These are phyloP conservation scores for Unio pictorum DNA, from an alignment of 2,888 invertebrate genomes.

Conservation along the genomic window DNA sequence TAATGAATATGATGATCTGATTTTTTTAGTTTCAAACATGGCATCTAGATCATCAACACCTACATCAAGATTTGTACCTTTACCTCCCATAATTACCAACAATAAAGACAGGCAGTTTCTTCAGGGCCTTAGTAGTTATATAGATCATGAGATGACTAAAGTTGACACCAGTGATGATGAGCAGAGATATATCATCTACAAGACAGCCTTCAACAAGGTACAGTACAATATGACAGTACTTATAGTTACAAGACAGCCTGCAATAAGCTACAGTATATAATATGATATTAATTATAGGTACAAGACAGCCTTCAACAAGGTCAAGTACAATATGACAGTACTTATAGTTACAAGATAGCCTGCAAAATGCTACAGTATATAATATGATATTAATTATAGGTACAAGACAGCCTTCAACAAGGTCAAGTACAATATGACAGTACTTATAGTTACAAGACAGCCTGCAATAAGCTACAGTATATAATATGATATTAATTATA, in stretches of 20 bases:
- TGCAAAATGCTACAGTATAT: too few species aligned
- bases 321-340: too few species aligned
- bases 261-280: too few species aligned
- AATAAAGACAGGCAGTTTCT: slow-evolving; percentile 62
- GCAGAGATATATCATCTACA: slow-evolving; percentile 65
- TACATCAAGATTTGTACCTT: slow-evolving; percentile 43
- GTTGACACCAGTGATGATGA: slow-evolving; percentile 57
- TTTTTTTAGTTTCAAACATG: too few species aligned
- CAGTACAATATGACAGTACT: background rate
- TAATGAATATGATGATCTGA: too few species aligned
- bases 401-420: slow-evolving; percentile 66
- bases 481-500: background rate
- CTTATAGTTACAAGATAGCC: too few species aligned
- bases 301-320: too few species aligned
- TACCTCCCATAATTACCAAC: slow-evolving; percentile 67
- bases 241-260: too few species aligned
- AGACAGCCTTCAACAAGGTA: slow-evolving; percentile 67
- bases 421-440: slow-evolving; percentile 34
- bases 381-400: too few species aligned
- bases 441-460: too few species aligned
- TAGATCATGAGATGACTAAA: slow-evolving; percentile 59
- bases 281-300: too few species aligned
- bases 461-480: too few species aligned
- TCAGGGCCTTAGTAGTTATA: slow-evolving; percentile 54
- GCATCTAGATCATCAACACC: slow-evolving; percentile 42